Conservation (phyloP, 2,113 vertebrate genomes). For the Pan paniscus region DNA sequence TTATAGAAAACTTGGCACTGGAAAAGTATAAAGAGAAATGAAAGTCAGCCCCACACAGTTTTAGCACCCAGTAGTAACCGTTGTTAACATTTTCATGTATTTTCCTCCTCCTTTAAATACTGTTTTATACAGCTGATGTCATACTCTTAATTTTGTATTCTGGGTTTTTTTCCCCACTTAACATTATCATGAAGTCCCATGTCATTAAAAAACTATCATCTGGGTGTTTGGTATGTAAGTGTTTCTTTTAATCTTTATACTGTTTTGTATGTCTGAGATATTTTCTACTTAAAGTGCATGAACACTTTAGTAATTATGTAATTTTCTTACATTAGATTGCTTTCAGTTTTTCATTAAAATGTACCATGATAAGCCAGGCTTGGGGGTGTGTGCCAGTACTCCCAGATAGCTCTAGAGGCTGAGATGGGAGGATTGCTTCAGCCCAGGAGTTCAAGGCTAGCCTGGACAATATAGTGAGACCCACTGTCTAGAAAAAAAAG, state of each 20-base stretch:
- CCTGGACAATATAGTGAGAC: background rate
- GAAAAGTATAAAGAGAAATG: background rate
- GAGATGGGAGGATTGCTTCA: background rate
- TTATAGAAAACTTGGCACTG: background rate
- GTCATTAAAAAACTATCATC: background rate
- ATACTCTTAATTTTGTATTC: background rate
- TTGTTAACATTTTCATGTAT: constrained; percentile 21
- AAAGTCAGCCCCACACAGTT: background rate
- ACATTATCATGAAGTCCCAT: background rate
- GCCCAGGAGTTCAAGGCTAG: background rate
- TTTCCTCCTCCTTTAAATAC: background rate
- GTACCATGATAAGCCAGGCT: background rate
- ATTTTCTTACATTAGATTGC: constrained; percentile 28
- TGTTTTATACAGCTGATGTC: background rate
- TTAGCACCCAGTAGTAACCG: background rate
- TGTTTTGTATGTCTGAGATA: constrained; percentile 21
- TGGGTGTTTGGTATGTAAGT: background rate
- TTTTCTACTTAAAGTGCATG: constrained; percentile 28
- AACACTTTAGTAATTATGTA: background rate
- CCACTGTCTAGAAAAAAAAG: background rate
- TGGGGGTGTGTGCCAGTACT: background rate
- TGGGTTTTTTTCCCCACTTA: background rate
- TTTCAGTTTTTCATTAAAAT: constrained; percentile 48
- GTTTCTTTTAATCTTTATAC: constrained; percentile 1
- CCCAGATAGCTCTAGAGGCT: background rate